Percentiles rank a stretch among this genome's conserved stretches.
Evolutionary conservation across 1,140 invertebrate species (phyloP).

Genomic region (Eumeta japonica): DNA sequence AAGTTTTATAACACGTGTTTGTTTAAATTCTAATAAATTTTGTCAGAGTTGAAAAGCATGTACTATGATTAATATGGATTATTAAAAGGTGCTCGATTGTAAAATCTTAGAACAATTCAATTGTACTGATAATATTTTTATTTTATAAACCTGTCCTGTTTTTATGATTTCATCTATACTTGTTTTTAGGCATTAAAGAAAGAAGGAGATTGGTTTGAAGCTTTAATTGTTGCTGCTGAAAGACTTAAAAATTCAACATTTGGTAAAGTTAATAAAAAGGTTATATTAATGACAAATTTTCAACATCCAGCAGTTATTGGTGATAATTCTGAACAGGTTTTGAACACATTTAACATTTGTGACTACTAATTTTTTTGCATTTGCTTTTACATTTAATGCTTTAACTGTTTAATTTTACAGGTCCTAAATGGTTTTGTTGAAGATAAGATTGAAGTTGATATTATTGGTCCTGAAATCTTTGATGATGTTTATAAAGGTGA

Average conservation of each 20-base stretch:
- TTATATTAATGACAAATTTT: constrained; percentile 52
- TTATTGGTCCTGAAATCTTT: constrained; percentile 44
- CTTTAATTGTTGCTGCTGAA: constrained; percentile 40
- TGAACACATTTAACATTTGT: constrained; percentile 2
- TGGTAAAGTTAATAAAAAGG: constrained; percentile 37
- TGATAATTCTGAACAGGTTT: constrained; percentile 23
- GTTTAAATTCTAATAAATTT: too few species aligned
- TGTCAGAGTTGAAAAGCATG: too few species aligned
- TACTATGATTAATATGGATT: too few species aligned
- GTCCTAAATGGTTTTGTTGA: constrained; percentile 34
- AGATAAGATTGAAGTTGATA: constrained; percentile 38
- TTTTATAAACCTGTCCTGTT: too few species aligned
- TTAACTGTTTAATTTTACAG: constrained; percentile 23
- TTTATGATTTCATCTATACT: constrained; percentile 10
- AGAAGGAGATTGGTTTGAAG: constrained; percentile 47
- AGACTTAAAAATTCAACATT: constrained; percentile 29
- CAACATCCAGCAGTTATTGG: constrained; percentile 22
- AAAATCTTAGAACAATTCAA: too few species aligned
- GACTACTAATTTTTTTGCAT: background rate
- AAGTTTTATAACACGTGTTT: too few species aligned
- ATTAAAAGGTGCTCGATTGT: too few species aligned
- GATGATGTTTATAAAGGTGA: constrained; percentile 20
- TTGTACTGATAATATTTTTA: too few species aligned
- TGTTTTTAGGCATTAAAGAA: constrained; percentile 37
- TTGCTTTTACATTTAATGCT: background rate